A percentile compares a stretch with the other conserved stretches of the same genome.
Evolutionary conservation across 2,797 vertebrate genomes (phyloP).

Genomic region (Poecilia gillii): DNA sequence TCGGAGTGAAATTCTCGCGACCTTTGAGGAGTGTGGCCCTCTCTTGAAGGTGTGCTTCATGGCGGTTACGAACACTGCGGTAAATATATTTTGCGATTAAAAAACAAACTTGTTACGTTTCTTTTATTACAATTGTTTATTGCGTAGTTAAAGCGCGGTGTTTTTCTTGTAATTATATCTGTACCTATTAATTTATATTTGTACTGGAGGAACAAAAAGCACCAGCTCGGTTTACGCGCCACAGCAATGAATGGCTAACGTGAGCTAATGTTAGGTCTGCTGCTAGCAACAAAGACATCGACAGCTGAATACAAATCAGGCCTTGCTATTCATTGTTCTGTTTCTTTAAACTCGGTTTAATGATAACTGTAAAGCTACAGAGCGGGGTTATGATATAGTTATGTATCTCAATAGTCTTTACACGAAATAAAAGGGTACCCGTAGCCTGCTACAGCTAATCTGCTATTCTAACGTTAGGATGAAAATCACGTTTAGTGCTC

Average conservation of each 20-base stretch:
- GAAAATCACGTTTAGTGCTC: constrained; percentile 7
- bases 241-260: constrained; percentile 36
- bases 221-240: constrained; percentile 41
- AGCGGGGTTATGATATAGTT: fast-evolving
- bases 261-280: constrained; percentile 32
- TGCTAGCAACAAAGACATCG: constrained; percentile 48
- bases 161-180: background rate
- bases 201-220: background rate
- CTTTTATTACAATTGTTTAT: background rate
- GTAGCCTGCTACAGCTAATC: background rate
- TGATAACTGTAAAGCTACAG: fast-evolving
- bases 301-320: constrained; percentile 24
- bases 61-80: constrained; percentile 82
- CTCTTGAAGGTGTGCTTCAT: constrained; percentile 78
- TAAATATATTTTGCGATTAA: constrained; percentile 67
- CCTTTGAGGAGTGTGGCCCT: constrained; percentile 36
- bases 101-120: constrained; percentile 15
- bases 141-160: background rate
- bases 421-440: background rate
- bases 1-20: constrained; percentile 62
- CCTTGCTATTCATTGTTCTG: background rate
- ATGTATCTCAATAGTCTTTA: background rate
- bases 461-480: background rate
- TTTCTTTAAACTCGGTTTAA: background rate
- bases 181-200: background rate